These are phyloP conservation scores for Cantharis flavilabris DNA, from an alignment of 2,888 invertebrate genomes.

Conservation along the genomic window DNA sequence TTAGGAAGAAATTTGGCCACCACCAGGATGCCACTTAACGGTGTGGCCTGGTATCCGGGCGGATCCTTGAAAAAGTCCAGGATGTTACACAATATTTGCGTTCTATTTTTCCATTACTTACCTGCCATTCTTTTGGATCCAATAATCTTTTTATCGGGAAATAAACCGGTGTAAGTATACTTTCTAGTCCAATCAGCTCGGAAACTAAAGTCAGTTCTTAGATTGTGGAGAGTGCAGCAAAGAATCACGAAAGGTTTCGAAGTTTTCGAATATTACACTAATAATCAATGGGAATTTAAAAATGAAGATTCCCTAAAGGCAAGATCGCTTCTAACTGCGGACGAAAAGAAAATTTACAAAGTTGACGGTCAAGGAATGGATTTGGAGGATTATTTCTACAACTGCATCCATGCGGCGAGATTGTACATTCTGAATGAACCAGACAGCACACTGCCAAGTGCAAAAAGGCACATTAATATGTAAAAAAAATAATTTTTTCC, in stretches of 20 bases:
- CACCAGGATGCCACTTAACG: conserved; percentile 82
- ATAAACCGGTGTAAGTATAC: conserved; percentile 81
- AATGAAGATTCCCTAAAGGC: conserved; percentile 67
- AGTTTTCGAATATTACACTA: conserved; percentile 90
- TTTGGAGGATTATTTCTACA: conserved; percentile 79
- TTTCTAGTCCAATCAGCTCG: no score
- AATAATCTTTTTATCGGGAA: conserved; percentile 77
- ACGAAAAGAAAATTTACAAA: conserved; percentile 69
- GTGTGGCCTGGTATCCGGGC: conserved; percentile 82
- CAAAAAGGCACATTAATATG: conserved; percentile 79
- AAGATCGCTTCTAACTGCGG: conserved; percentile 65
- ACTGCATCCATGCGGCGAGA: conserved; percentile 80
- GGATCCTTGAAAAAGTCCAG: conserved; percentile 85
- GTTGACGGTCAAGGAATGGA: conserved; percentile 75
- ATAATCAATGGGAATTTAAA: conserved; percentile 88
- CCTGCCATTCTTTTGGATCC: conserved; percentile 87
- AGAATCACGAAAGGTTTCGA: conserved; percentile 85
- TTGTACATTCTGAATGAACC: conserved; percentile 81
- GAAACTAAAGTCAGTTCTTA: conserved; percentile 46
- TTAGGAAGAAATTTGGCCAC: conserved; percentile 78
- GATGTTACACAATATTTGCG: conserved; percentile 78
- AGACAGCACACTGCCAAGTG: conserved; percentile 79
- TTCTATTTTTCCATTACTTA: conserved; percentile 85
- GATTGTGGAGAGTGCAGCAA: conserved; percentile 80
- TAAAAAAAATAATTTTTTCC: conserved; percentile 58